These are phyloP conservation scores for Ormyrus thymus DNA, from an alignment of 2,888 invertebrate genomes.

Conservation along the genomic window DNA sequence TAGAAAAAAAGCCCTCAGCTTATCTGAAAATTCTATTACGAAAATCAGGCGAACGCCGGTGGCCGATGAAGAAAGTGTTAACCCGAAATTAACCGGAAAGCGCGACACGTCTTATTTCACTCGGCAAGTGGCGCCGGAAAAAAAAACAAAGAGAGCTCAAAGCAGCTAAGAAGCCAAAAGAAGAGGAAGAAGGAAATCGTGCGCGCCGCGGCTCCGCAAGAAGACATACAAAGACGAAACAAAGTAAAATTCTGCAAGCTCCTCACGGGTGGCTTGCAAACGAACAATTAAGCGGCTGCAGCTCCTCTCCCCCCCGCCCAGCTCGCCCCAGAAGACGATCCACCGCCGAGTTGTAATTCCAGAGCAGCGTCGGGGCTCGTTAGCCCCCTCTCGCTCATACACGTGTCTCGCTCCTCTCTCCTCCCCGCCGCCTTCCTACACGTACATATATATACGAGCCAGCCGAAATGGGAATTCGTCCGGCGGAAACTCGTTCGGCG, in stretches of 20 bases:
- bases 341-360: slow-evolving; percentile 53
- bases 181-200: not conserved
- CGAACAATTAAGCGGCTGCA: slow-evolving; percentile 51
- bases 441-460: not conserved
- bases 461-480: slow-evolving; percentile 54
- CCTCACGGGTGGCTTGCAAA: slow-evolving; percentile 51
- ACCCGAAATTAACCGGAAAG: not conserved
- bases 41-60: no score
- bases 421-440: not conserved
- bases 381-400: slow-evolving; percentile 21
- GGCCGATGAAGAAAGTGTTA: not conserved
- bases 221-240: slow-evolving; percentile 23
- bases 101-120: not conserved
- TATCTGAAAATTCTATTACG: no score
- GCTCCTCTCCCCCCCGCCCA: not conserved
- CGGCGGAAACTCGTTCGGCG: slow-evolving; percentile 53
- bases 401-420: not conserved
- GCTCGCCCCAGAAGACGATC: slow-evolving; percentile 21
- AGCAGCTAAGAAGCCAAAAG: not conserved
- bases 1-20: no score
- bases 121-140: not conserved
- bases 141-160: not conserved
- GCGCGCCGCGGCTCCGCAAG: no score
- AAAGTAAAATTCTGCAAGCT: slow-evolving; percentile 47
- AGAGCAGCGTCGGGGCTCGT: slow-evolving; percentile 49